Base-by-base conservation (phyloP, 1,140 invertebrate species). In the Oreohelix idahoensis region DNA sequence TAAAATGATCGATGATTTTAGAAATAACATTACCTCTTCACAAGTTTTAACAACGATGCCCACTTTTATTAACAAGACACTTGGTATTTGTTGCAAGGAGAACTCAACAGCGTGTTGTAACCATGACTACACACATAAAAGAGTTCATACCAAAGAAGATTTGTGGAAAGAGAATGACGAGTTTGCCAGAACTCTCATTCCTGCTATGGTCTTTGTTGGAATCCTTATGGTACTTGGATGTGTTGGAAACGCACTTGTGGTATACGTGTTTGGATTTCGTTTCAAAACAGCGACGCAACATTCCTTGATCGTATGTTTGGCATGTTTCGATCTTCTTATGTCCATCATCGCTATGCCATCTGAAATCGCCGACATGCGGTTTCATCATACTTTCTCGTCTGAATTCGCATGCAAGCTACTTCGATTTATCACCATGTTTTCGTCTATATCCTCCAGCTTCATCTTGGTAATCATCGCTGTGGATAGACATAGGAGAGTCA, bases 401-500 rank as follows among this genome's bases (percentile, higher is more conserved):
- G 84, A 79, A 20, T n/a, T 84, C 0, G 83, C 88, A 0, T 90
- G 90, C 74, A 89, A 88, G 75, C 63, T 91, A 5, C 86, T 90
- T 49, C 75, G 87, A 15, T 89, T 89, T 53, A 79, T 87, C 36
- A 75, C 87, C 0, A 87, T 88, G 74, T 87, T 87, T 58, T 84
- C 87, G 1, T 77, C 85, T 0, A 80, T 88, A 32, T 79, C 87
- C 0, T 89, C 89, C 23, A 87, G 85, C 39, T 83, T 89, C 39
- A 87, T 85, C 1, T 81, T 90, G 29, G 84, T 91, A 15, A 76
- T 86, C 11, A 88, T 91, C 51, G 87, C 89, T 15, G 66, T 88
- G 17, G 90, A 91, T 58, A 81, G 90, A 38, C 86, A 85, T 78
- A 81, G 87, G 49, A 86, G 88, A 77, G 86, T 91, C 0, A 89